Percentiles rank a stretch among this genome's conserved stretches.
Conservation (phyloP, 2,888 invertebrate species). For the Philhelius pedissequus region DNA sequence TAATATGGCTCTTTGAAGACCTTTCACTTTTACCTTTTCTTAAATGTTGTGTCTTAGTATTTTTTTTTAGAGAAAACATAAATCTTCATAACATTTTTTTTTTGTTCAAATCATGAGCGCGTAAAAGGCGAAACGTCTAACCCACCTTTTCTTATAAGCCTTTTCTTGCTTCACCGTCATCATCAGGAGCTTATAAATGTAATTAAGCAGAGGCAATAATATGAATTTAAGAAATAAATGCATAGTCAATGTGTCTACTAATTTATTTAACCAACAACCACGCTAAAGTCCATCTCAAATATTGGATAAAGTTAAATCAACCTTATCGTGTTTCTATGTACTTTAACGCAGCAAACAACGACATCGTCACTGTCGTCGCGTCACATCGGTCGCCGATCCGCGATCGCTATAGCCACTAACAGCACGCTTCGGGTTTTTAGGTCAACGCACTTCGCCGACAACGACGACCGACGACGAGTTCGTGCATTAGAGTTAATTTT, state of each 20-base stretch:
- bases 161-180: neutral
- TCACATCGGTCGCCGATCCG: neutral
- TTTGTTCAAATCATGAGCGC: neutral
- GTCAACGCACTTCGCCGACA: constrained; percentile 48
- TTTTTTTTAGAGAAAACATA: neutral
- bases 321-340: constrained; percentile 11
- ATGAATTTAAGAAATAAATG: constrained; percentile 11
- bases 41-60: neutral
- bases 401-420: neutral
- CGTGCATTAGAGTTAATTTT: constrained; percentile 12
- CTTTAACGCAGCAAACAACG: constrained; percentile 3
- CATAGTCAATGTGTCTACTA: constrained; percentile 11
- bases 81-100: neutral
- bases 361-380: neutral
- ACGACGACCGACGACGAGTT: neutral
- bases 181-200: neutral
- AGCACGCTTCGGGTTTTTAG: constrained; percentile 37
- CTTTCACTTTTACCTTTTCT: constrained; percentile 5
- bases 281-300: neutral
- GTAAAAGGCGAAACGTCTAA: neutral
- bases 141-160: neutral
- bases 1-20: neutral
- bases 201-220: constrained; percentile 19
- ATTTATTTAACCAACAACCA: constrained; percentile 7
- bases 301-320: constrained; percentile 26